Evolutionary conservation across 1,140 invertebrate genomes (phyloP).

Genomic region (Dolichoris vasculosae): DNA sequence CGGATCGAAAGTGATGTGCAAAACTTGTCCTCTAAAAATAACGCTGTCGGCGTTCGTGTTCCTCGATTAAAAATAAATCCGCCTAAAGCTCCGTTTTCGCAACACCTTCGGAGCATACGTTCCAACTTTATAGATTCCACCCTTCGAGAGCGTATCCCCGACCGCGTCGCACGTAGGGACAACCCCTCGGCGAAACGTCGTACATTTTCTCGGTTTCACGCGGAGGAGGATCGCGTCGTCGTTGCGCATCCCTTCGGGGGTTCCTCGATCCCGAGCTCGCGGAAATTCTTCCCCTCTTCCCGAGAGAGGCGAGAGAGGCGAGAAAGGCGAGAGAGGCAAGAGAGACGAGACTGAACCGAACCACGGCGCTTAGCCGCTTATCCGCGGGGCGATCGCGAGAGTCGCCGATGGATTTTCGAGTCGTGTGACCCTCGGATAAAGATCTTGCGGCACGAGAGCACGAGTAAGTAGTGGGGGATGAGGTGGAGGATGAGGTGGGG

Average conservation of each 20-base stretch:
- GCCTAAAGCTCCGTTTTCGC: conserved; percentile 23
- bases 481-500: too few relatives aligned
- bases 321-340: too few relatives aligned
- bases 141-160: neutral
- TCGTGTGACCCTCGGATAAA: neutral
- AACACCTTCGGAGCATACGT: conserved; percentile 39
- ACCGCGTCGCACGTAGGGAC: neutral
- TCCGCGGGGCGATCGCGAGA: conserved; percentile 13
- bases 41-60: neutral
- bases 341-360: too few relatives aligned
- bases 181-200: neutral
- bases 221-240: conserved; percentile 18
- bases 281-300: neutral
- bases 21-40: neutral
- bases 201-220: conserved; percentile 21
- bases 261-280: too few relatives aligned
- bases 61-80: conserved; percentile 46
- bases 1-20: neutral
- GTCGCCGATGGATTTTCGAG: neutral
- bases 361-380: too few relatives aligned
- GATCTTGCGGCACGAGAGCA: neutral
- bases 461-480: neutral
- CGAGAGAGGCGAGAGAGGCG: too few relatives aligned
- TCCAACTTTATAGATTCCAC: conserved; percentile 43
- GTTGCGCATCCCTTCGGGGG: too few relatives aligned